Evolutionary conservation across 2,113 vertebrate genomes (phyloP).

Genomic region (Psilopsiagon aymara): DNA sequence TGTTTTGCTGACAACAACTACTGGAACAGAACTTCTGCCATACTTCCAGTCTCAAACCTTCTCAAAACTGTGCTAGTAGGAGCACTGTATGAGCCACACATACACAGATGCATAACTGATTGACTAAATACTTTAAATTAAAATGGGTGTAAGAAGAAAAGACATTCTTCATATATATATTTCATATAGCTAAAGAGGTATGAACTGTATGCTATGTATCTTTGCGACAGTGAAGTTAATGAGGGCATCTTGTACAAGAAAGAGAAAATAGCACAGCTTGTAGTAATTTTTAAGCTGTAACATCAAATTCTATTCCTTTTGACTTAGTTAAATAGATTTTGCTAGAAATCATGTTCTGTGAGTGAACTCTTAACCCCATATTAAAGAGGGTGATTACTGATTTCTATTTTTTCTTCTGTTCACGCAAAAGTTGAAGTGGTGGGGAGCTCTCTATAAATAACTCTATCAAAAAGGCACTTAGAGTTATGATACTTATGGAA

Average conservation of each 20-base stretch:
- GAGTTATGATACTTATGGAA: neutral
- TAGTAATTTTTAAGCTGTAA: neutral
- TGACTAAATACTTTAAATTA: neutral
- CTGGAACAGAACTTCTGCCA: neutral
- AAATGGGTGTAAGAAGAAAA: neutral
- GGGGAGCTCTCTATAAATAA: conserved; percentile 55
- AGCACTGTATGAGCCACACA: neutral
- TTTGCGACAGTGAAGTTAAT: neutral
- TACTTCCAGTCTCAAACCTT: neutral
- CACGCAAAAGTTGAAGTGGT: neutral
- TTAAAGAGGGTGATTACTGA: conserved; percentile 30
- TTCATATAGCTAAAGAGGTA: neutral
- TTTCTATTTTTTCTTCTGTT: conserved; percentile 31
- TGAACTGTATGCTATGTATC: neutral
- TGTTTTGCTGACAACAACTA: neutral
- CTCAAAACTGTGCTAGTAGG: neutral
- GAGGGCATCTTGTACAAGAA: neutral
- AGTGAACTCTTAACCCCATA: neutral
- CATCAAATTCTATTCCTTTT: neutral
- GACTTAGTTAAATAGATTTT: neutral
- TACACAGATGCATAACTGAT: rapidly evolving
- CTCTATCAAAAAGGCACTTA: conserved; percentile 1
- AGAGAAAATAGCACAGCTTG: neutral
- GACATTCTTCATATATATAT: neutral
- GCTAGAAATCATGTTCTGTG: neutral